Percentiles rank a stretch among this genome's conserved stretches.
These are phyloP conservation scores for Uloborus plumipes DNA, from an alignment of 2,888 invertebrate genomes.

Conservation along the genomic window DNA sequence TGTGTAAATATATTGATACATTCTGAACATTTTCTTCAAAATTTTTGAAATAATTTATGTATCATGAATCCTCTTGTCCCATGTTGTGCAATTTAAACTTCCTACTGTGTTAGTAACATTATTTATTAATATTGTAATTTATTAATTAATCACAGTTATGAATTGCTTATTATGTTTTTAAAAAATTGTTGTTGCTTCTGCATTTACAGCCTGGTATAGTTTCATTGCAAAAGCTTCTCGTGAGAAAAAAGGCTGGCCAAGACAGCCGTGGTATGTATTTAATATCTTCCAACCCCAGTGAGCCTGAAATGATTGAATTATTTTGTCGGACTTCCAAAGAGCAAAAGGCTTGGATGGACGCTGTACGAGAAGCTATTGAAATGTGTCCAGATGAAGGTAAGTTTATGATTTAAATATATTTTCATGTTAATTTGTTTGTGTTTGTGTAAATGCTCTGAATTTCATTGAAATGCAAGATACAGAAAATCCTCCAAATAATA, in stretches of 20 bases:
- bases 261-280: slow-evolving; percentile 91
- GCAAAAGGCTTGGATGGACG: slow-evolving; percentile 89
- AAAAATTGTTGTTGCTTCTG: no score
- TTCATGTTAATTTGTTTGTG: neutral
- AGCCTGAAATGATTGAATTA: slow-evolving; percentile 97
- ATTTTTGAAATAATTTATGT: no score
- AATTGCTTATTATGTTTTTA: no score
- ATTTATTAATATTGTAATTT: no score
- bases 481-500: no score
- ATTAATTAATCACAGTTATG: no score
- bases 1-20: no score
- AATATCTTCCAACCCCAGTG: slow-evolving; percentile 89
- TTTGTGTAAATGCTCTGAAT: neutral
- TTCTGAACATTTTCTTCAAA: no score
- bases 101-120: no score
- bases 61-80: no score
- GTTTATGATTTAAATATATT: neutral
- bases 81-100: no score
- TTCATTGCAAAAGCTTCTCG: slow-evolving; percentile 89
- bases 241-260: slow-evolving; percentile 89
- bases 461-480: neutral
- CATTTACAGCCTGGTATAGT: slow-evolving; percentile 91
- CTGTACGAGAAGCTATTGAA: slow-evolving; percentile 86
- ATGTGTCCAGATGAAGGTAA: slow-evolving; percentile 82
- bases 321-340: slow-evolving; percentile 89